Evolutionary conservation across 2,113 vertebrate genomes (phyloP).

Genomic region (Rhineura floridana): DNA sequence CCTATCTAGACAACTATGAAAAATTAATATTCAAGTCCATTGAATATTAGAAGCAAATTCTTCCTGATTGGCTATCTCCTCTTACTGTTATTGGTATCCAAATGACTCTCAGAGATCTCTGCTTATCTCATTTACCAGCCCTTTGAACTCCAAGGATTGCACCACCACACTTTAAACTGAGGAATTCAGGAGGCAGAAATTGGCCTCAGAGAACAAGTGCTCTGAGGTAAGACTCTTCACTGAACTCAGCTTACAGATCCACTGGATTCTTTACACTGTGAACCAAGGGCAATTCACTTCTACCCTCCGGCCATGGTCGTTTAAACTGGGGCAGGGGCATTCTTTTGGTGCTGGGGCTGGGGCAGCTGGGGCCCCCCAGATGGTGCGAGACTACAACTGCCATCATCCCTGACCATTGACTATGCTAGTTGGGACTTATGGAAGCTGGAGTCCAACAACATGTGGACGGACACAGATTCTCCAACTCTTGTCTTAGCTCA

Average conservation of each 20-base stretch:
- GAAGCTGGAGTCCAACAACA: neutral
- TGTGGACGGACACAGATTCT: too few relatives aligned
- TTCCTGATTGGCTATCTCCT: neutral
- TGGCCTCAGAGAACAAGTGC: neutral
- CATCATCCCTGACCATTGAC: neutral
- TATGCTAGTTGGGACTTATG: neutral
- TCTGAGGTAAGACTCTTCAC: neutral
- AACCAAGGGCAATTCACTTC: neutral
- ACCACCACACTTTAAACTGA: neutral
- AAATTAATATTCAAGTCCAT: too few relatives aligned
- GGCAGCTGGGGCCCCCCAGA: neutral
- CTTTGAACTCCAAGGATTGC: neutral
- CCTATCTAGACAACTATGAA: too few relatives aligned
- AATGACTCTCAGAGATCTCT: neutral
- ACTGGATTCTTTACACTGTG: neutral
- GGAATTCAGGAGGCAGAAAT: neutral
- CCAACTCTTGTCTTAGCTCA: too few relatives aligned
- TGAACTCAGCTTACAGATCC: neutral
- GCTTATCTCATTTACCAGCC: neutral
- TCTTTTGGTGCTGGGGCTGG: neutral
- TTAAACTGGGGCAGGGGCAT: neutral
- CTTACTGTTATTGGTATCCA: neutral
- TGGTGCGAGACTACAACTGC: neutral
- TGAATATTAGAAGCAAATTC: too few relatives aligned
- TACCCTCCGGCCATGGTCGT: neutral